Evolutionary conservation across 2,797 vertebrate genomes (phyloP).

Genomic region (Hylomyscus alleni): DNA sequence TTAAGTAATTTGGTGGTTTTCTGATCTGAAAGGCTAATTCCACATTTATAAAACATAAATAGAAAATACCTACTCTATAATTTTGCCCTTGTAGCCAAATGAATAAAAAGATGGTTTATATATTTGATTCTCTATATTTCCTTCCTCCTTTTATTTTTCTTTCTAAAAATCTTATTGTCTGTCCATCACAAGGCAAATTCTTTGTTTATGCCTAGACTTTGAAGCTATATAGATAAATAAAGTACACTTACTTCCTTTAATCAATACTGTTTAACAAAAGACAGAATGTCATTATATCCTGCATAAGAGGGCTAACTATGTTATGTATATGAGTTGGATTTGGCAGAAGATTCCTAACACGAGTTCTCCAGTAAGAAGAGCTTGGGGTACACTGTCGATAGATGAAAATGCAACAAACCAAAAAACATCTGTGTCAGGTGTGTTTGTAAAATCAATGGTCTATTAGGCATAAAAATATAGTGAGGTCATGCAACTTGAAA

Average conservation of each 20-base stretch:
- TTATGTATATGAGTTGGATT: background rate
- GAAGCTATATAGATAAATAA: background rate
- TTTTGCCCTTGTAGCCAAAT: constrained; percentile 37
- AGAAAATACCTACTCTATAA: background rate
- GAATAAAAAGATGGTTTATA: background rate
- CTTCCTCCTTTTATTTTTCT: background rate
- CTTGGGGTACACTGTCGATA: background rate
- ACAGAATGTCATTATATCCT: background rate
- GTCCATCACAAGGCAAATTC: background rate
- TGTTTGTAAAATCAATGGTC: background rate
- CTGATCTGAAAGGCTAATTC: background rate
- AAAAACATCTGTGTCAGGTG: background rate
- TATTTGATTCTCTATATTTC: background rate
- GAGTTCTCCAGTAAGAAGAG: background rate
- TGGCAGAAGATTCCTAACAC: background rate
- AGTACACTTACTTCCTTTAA: background rate
- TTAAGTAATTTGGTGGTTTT: background rate
- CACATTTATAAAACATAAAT: constrained; percentile 19
- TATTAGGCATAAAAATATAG: background rate
- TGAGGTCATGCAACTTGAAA: background rate
- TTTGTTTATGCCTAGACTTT: constrained; percentile 18
- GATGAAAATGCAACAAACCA: background rate
- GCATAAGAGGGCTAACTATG: background rate
- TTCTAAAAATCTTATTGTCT: background rate
- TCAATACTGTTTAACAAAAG: background rate